Evolutionary conservation across 2,797 vertebrate species (phyloP).

Genomic region (Galaxias olidus): DNA sequence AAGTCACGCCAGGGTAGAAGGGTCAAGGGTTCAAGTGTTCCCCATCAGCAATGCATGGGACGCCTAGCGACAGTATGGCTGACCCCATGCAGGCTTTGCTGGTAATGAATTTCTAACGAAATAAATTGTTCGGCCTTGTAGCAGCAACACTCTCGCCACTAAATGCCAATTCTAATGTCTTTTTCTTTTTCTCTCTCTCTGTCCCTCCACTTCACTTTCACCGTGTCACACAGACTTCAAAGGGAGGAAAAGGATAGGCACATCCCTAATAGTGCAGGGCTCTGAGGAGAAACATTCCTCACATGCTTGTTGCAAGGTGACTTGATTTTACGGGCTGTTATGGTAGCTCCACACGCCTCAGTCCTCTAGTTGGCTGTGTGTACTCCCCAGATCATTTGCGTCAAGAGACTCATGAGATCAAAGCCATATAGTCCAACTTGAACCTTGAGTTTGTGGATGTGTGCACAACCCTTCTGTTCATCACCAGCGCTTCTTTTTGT

Average conservation of each 20-base stretch:
- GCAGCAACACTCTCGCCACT: conserved; percentile 34
- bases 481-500: not conserved
- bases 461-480: not conserved
- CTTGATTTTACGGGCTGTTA: conserved; percentile 38
- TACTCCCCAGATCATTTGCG: conserved; percentile 20
- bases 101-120: conserved; percentile 64
- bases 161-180: conserved; percentile 5
- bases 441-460: not conserved
- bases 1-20: conserved; percentile 55
- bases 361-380: conserved; percentile 37
- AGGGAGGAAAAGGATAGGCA: conserved; percentile 17
- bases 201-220: not conserved
- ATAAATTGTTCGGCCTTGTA: conserved; percentile 43
- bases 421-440: not conserved
- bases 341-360: conserved; percentile 53
- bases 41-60: conserved; percentile 50
- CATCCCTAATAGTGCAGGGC: conserved; percentile 39
- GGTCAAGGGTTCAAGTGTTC: conserved; percentile 73
- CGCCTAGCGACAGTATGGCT: conserved; percentile 40
- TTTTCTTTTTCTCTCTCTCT: not conserved
- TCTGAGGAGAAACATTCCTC: conserved; percentile 52
- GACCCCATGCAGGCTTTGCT: conserved; percentile 39
- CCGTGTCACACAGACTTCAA: not conserved
- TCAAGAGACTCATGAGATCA: conserved; percentile 11
- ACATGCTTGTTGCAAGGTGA: conserved; percentile 48